phyloP scores from a whole-genome alignment of 2,113 vertebrate genomes.

The Hemicordylus capensis region DNA sequence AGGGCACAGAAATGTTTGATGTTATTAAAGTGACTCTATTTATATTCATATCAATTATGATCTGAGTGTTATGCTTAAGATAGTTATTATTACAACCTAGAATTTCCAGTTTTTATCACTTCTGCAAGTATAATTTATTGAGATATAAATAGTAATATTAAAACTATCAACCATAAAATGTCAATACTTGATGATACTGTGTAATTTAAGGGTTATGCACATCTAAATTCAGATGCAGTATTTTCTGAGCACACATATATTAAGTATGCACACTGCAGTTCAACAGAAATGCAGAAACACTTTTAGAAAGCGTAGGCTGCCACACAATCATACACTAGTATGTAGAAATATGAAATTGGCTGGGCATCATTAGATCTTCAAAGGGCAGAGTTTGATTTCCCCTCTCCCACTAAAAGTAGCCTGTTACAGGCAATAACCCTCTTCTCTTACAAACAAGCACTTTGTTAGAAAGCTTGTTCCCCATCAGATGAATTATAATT shows the following conservation, averaged over 20 bases:
- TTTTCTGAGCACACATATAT: slow-evolving; percentile 67
- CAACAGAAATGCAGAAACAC: slow-evolving; percentile 59
- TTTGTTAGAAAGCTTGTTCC: not conserved
- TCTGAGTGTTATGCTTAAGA: slow-evolving; percentile 63
- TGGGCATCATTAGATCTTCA: slow-evolving; percentile 24
- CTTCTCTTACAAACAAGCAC: slow-evolving; percentile 12
- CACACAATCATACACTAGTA: slow-evolving; percentile 51
- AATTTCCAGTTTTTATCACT: slow-evolving; percentile 61
- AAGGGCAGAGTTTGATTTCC: slow-evolving; percentile 33
- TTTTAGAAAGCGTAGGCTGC: slow-evolving; percentile 61
- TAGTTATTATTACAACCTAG: slow-evolving; percentile 63
- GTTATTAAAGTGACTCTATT: slow-evolving; percentile 66
- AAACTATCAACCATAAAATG: slow-evolving; percentile 69
- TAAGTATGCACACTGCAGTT: slow-evolving; percentile 53
- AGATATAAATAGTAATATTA: slow-evolving; percentile 75
- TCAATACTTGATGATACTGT: slow-evolving; percentile 66
- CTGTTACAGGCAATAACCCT: slow-evolving; percentile 20
- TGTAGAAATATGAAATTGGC: slow-evolving; percentile 59
- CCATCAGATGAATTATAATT: not conserved
- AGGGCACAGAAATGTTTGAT: slow-evolving; percentile 55
- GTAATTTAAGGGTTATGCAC: slow-evolving; percentile 67
- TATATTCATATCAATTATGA: slow-evolving; percentile 72
- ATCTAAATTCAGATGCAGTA: slow-evolving; percentile 62
- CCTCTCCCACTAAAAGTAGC: slow-evolving; percentile 7
- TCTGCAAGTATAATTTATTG: slow-evolving; percentile 72